Evolutionary conservation across 2,888 invertebrate genomes (phyloP).

Genomic region (Oscheius myriophilus): DNA sequence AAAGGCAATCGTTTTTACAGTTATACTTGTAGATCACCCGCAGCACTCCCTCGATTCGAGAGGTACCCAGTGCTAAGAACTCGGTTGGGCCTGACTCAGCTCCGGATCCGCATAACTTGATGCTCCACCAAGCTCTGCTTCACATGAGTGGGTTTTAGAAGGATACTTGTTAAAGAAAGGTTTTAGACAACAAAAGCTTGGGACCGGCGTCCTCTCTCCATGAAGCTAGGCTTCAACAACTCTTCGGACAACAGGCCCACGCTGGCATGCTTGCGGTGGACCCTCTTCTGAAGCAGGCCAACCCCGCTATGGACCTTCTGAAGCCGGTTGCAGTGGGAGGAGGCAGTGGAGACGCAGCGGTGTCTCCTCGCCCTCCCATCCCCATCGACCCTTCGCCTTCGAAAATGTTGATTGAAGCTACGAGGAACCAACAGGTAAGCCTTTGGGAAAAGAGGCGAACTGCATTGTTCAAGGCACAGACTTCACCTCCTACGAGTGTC

Average conservation of each 20-base stretch:
- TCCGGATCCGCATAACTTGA: constrained; percentile 37
- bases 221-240: constrained; percentile 26
- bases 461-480: constrained; percentile 24
- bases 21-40: constrained; percentile 13
- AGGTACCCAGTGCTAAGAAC: constrained; percentile 22
- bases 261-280: constrained; percentile 4
- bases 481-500: constrained; percentile 27
- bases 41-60: constrained; percentile 8
- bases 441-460: neutral
- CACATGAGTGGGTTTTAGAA: constrained; percentile 2
- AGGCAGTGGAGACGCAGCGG: constrained; percentile 36
- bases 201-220: constrained; percentile 16
- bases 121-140: constrained; percentile 53
- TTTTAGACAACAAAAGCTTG: constrained; percentile 3
- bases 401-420: constrained; percentile 32
- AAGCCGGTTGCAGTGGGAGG: constrained; percentile 39
- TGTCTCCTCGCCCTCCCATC: constrained; percentile 59
- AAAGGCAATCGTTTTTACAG: neutral
- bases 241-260: constrained; percentile 21
- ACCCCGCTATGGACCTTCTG: constrained; percentile 11
- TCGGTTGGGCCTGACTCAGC: constrained; percentile 26
- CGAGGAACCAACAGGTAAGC: constrained; percentile 31
- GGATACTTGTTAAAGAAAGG: neutral
- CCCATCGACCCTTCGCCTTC: constrained; percentile 65
- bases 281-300: constrained; percentile 6